A percentile compares a stretch with the other conserved stretches of the same genome.
These are phyloP conservation scores for Catamblyrhynchus diadema DNA, from an alignment of 2,797 vertebrate genomes.

Conservation along the genomic window DNA sequence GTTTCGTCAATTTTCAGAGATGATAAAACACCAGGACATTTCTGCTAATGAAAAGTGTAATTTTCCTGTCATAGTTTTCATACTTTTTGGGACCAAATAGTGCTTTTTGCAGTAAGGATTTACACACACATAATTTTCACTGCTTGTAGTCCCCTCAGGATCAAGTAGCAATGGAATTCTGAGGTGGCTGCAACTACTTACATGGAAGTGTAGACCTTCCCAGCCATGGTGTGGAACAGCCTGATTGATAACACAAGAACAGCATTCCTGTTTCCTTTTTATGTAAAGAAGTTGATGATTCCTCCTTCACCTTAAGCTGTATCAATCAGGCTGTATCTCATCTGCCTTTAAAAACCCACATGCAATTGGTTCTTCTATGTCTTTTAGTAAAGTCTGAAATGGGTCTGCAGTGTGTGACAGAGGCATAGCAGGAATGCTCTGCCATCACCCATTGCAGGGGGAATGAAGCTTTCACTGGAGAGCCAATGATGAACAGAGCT, in stretches of 20 bases:
- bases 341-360: not conserved
- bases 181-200: not conserved
- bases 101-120: not conserved
- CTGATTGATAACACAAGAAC: not conserved
- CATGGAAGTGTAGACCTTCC: not conserved
- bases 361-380: not conserved
- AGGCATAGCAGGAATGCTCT: not conserved
- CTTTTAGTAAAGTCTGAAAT: not conserved
- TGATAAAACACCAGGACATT: not conserved
- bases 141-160: not conserved
- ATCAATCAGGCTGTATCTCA: not conserved
- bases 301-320: not conserved
- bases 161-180: not conserved
- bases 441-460: not conserved
- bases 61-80: not conserved
- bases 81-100: not conserved
- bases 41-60: not conserved
- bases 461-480: not conserved
- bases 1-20: not conserved
- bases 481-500: not conserved
- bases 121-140: not conserved
- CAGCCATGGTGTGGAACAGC: not conserved
- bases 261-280: not conserved
- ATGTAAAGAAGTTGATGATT: not conserved
- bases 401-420: not conserved